Percentiles rank a stretch among this genome's conserved stretches.
phyloP scores from a whole-genome alignment of 1,140 invertebrate genomes.

The Drosophila nikananu region DNA sequence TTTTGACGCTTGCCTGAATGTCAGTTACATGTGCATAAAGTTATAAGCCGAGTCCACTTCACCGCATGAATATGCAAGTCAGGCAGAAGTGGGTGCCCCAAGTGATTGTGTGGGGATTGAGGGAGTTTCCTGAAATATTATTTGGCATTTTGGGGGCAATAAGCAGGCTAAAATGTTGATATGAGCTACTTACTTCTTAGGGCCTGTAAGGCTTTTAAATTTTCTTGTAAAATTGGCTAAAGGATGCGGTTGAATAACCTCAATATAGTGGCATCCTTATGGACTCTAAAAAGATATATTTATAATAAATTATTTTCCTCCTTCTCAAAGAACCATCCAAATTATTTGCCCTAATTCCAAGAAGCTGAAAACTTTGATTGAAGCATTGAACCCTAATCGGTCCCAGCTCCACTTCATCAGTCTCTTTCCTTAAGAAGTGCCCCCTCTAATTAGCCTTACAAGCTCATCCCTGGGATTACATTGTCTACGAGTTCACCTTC shows the following conservation, averaged over 20 bases:
- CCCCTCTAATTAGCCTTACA: conserved; percentile 42
- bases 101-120: conserved; percentile 4
- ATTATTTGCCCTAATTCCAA: not conserved
- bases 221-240: not conserved
- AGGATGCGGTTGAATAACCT: no score
- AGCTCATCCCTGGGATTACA: conserved; percentile 38
- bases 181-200: conserved; percentile 1
- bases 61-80: conserved; percentile 48
- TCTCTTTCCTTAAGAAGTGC: not conserved
- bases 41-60: conserved; percentile 64
- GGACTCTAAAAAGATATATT: not conserved
- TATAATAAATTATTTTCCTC: no score
- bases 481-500: conserved; percentile 37
- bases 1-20: conserved; percentile 66
- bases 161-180: conserved; percentile 33
- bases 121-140: conserved; percentile 24
- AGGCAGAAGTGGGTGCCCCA: conserved; percentile 22
- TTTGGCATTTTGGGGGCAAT: conserved; percentile 19
- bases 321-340: not conserved
- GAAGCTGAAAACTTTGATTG: conserved; percentile 30
- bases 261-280: no score
- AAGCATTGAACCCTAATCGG: conserved; percentile 28
- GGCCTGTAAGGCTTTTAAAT: not conserved
- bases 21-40: conserved; percentile 70
- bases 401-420: not conserved